Evolutionary conservation across 2,113 vertebrate genomes (phyloP), one percentile per base, ranked within the genome.

Genomic region (Tragelaphus strepsiceros): DNA sequence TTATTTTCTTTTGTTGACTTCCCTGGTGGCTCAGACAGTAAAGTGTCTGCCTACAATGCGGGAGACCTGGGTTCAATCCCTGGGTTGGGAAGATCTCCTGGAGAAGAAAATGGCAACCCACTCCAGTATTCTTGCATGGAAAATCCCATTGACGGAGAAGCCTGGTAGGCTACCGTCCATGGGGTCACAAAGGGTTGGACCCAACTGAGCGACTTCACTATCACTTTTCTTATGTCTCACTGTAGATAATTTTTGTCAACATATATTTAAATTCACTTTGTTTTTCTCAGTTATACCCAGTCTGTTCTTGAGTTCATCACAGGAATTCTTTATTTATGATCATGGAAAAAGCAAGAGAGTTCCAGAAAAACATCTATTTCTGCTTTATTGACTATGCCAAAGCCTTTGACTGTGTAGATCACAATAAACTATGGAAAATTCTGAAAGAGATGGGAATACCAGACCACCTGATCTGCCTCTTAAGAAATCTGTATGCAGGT

Each of bases 21-120:
- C 5, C n/a, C n/a, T 3, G 9, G n/a, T 71, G n/a, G 9, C 19
- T 71, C n/a, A 71, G 67, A 71, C 0, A 0, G 4, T 22, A 6
- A 35, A 71, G 5, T 12, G 67, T 71, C 10, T 71, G 67, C n/a
- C n/a, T 39, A 35, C 19, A 12, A 12, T 71, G 9, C 0, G 1
- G 19, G 67, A 71, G 64, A 71, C 67, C 67, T 39, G 67, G n/a
- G n/a, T 21, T 71, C 67, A 71, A 5, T 71, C 67, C 19, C 67
- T 71, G n/a, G 19, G 10, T 71, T 22, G n/a, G 67, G n/a, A 39
- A 22, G 9, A 71, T 71, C 67, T 5, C n/a, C 67, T 22, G 19
- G n/a, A 71, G 67, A 71, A 71, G 67, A n/a, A 1, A 71, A 39
- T 71, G 67, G 2, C n/a, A 39, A 2, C 10, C 9, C 10, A 71